Percentiles rank a stretch among this genome's conserved stretches.
Conservation (phyloP, 2,113 vertebrate genomes). For the Pycnonotus jocosus region DNA sequence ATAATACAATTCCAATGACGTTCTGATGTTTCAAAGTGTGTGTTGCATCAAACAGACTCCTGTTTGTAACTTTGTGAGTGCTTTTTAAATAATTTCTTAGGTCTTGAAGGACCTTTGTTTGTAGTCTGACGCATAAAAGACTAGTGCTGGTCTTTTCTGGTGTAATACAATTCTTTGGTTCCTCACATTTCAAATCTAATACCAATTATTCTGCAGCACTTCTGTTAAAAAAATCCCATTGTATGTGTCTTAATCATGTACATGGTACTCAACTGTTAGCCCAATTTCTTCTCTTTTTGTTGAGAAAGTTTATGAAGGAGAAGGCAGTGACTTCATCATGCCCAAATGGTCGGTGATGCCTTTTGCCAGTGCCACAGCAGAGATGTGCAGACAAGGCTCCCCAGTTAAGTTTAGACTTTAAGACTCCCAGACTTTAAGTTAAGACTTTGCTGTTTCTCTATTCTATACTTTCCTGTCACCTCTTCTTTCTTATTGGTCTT, state of each 20-base stretch:
- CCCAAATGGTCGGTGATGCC: neutral
- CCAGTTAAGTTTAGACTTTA: no score
- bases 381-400: neutral
- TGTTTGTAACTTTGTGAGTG: neutral
- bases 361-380: neutral
- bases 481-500: neutral
- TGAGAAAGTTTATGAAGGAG: neutral
- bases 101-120: neutral
- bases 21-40: neutral
- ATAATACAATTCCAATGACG: neutral
- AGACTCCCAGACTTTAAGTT: no score
- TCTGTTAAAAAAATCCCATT: neutral
- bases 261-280: neutral
- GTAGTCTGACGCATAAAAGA: neutral
- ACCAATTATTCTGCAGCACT: neutral
- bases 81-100: neutral
- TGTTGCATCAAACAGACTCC: neutral
- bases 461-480: neutral
- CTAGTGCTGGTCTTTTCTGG: neutral
- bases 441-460: neutral
- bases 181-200: neutral
- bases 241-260: neutral
- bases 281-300: neutral
- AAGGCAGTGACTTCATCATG: neutral
- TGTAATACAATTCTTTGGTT: neutral